These are phyloP conservation scores for Gymnobelideus leadbeateri DNA, from an alignment of 2,113 vertebrate species.

Conservation along the genomic window DNA sequence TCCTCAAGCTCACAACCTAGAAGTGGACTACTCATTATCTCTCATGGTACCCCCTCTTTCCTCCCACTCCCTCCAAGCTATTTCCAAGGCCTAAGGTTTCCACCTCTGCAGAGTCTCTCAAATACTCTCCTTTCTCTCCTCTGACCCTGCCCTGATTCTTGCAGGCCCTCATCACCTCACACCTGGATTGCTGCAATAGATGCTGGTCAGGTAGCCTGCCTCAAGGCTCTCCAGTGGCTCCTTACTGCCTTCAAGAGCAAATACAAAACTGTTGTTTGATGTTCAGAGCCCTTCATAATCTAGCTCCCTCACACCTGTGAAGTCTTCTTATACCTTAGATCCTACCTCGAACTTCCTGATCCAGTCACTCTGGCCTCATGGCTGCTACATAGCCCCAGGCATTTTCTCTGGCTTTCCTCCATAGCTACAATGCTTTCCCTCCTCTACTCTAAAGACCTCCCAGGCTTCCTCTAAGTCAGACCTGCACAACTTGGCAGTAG, in stretches of 20 bases:
- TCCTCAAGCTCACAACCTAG: background rate
- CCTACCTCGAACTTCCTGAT: background rate
- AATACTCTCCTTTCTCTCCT: background rate
- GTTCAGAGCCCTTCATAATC: background rate
- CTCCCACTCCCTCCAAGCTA: background rate
- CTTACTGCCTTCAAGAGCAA: background rate
- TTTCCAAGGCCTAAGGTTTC: background rate
- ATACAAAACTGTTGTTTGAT: background rate
- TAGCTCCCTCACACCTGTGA: background rate
- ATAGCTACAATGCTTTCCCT: background rate
- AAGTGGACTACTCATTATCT: background rate
- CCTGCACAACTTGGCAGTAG: too few species aligned
- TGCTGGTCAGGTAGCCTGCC: too few species aligned
- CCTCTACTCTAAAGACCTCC: background rate
- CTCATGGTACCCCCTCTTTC: too few species aligned
- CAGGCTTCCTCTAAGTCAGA: background rate
- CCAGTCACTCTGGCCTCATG: background rate
- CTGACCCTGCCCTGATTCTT: background rate
- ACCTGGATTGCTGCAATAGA: too few species aligned
- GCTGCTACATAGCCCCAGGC: too few species aligned
- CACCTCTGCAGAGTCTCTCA: background rate
- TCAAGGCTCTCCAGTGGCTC: background rate
- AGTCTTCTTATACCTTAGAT: background rate
- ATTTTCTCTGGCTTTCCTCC: background rate
- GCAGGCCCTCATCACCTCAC: too few species aligned